Evolutionary conservation across 1,140 invertebrate genomes (phyloP).

Genomic region (Akabosia matsudoensis): DNA sequence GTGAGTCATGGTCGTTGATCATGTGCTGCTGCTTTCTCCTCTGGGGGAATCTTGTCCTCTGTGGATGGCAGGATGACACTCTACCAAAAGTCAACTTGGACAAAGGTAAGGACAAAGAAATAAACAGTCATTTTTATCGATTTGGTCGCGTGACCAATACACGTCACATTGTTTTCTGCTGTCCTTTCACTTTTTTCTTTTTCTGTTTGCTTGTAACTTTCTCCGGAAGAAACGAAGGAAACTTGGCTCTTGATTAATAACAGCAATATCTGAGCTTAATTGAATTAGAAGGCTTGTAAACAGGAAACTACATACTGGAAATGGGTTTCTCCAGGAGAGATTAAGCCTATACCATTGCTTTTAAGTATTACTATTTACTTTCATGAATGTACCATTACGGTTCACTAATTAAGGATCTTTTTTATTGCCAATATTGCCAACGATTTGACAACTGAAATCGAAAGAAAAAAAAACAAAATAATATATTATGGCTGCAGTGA

Average conservation of each 20-base stretch:
- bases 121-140: too few species aligned
- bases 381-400: too few species aligned
- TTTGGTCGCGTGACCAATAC: too few species aligned
- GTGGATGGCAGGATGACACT: constrained; percentile 47
- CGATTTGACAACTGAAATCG: too few species aligned
- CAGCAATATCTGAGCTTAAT: background rate
- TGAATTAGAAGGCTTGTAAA: background rate
- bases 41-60: constrained; percentile 31
- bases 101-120: constrained; percentile 36
- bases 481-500: too few species aligned
- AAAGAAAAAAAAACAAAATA: too few species aligned
- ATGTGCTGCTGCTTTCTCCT: constrained; percentile 25
- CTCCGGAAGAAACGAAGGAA: background rate
- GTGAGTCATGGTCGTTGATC: constrained; percentile 30
- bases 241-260: too few species aligned
- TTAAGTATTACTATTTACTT: too few species aligned
- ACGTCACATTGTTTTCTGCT: background rate
- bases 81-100: constrained; percentile 41
- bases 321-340: too few species aligned
- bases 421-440: too few species aligned
- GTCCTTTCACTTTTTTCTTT: background rate
- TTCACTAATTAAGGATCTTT: too few species aligned
- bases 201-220: background rate
- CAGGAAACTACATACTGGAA: background rate
- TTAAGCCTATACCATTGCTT: too few species aligned